phyloP scores from a whole-genome alignment of 2,888 invertebrate species.

The Hirtodrosophila confusa region DNA sequence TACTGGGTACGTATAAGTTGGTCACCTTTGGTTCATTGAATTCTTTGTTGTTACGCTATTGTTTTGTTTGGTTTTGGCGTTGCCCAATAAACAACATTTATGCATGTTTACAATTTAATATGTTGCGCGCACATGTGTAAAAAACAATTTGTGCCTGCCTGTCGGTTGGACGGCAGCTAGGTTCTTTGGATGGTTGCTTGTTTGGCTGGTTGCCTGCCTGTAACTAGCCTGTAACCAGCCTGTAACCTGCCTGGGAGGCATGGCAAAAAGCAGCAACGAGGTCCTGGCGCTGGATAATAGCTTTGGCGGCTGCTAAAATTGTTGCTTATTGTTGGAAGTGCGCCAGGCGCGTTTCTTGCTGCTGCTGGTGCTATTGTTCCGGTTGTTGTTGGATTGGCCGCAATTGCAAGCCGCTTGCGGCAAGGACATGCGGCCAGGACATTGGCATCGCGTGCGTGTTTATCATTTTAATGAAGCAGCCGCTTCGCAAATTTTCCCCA shows the following conservation, averaged over 20 bases:
- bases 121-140: constrained; percentile 73
- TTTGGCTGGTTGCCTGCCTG: constrained; percentile 29
- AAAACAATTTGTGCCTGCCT: constrained; percentile 65
- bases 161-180: constrained; percentile 4
- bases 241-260: constrained; percentile 35
- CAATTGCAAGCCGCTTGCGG: constrained; percentile 73
- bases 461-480: constrained; percentile 65
- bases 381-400: constrained; percentile 52
- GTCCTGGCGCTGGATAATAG: constrained; percentile 64
- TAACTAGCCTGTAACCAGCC: background rate
- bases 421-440: constrained; percentile 54
- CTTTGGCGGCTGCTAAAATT: constrained; percentile 65
- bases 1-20: constrained; percentile 27
- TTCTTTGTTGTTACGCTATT: constrained; percentile 32
- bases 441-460: constrained; percentile 60
- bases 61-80: constrained; percentile 46
- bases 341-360: constrained; percentile 55
- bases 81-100: constrained; percentile 68
- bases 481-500: constrained; percentile 26
- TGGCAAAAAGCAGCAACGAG: constrained; percentile 44
- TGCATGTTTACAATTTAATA: constrained; percentile 74
- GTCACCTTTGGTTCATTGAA: background rate
- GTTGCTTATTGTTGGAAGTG: constrained; percentile 67
- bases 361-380: constrained; percentile 31
- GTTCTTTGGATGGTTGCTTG: constrained; percentile 5